Conservation (phyloP, 53 echinoderm and acorn worm genomes). For the Echinometra lucunter region DNA sequence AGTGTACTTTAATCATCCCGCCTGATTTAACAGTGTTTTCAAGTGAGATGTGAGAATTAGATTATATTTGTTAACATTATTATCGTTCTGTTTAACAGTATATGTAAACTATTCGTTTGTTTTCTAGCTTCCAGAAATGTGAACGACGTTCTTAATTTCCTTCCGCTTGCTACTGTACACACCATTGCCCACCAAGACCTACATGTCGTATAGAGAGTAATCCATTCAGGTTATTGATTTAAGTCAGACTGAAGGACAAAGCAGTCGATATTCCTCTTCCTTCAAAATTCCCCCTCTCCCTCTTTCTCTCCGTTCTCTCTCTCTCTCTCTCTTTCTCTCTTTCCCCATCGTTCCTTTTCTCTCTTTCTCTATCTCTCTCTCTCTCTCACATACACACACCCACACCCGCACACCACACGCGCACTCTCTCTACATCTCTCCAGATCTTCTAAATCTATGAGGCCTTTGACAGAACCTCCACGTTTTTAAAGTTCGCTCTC, state of each 20-base stretch:
- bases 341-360: not conserved
- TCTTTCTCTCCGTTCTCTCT: not conserved
- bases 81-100: not conserved
- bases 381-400: too few relatives aligned
- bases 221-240: constrained; percentile 11
- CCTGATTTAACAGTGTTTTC: not conserved
- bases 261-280: constrained; percentile 19
- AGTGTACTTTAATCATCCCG: not conserved
- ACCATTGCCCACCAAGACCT: not conserved
- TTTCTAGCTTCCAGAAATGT: not conserved
- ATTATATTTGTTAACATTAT: not conserved
- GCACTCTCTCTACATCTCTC: too few relatives aligned
- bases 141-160: not conserved
- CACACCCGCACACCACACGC: too few relatives aligned
- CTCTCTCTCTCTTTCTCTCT: not conserved
- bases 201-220: not conserved
- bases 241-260: constrained; percentile 11
- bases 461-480: too few relatives aligned
- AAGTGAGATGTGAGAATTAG: not conserved
- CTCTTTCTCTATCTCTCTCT: not conserved
- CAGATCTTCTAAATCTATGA: too few relatives aligned
- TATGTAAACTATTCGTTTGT: not conserved
- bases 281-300: not conserved
- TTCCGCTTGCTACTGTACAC: constrained; percentile 12
- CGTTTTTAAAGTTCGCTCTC: too few relatives aligned